phyloP scores from a whole-genome alignment of 2,113 vertebrate species.

The Bolborhynchus lineola region DNA sequence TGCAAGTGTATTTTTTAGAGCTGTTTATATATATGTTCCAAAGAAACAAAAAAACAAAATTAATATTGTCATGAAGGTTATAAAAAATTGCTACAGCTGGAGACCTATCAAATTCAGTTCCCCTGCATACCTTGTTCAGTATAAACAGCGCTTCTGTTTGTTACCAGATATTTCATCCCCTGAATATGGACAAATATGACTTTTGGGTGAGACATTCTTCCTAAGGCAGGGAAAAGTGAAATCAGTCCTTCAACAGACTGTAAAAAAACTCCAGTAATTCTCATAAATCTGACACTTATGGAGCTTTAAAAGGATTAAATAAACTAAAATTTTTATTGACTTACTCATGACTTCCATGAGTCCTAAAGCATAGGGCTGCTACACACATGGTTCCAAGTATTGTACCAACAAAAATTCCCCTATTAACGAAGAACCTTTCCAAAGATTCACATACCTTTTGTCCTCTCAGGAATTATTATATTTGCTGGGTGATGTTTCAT shows the following conservation, averaged over 20 bases:
- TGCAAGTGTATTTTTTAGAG: not conserved
- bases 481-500: not conserved
- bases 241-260: not conserved
- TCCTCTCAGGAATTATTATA: not conserved
- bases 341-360: not conserved
- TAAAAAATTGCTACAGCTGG: not conserved
- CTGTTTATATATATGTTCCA: not conserved
- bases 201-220: not conserved
- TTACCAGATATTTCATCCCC: not conserved
- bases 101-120: not conserved
- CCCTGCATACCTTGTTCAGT: not conserved
- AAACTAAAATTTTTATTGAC: constrained; percentile 1
- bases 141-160: not conserved
- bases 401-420: not conserved
- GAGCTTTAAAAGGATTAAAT: constrained; percentile 19
- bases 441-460: not conserved
- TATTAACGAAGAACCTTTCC: not conserved
- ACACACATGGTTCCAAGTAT: not conserved
- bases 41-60: not conserved
- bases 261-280: not conserved
- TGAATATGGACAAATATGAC: not conserved
- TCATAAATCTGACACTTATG: not conserved
- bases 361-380: not conserved
- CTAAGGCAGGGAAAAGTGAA: constrained; percentile 10
- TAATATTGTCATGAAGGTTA: not conserved